Evolutionary conservation across 2,797 vertebrate species (phyloP).

Genomic region (Geotrypetes seraphini): DNA sequence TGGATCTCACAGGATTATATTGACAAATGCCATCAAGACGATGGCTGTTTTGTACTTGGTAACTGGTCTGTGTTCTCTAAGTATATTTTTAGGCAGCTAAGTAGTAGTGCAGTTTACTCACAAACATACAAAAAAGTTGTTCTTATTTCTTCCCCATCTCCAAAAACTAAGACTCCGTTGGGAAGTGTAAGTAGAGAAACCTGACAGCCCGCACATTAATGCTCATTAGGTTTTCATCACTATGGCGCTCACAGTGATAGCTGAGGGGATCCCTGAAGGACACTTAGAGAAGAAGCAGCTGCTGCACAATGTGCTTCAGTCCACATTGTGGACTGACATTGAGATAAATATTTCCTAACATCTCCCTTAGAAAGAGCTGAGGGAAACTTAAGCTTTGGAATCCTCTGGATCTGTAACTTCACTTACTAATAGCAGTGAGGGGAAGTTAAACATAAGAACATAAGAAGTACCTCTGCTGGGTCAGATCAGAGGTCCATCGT

Average conservation of each 20-base stretch:
- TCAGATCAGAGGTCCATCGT: too few species aligned
- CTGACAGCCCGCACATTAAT: constrained; percentile 65
- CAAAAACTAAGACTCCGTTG: constrained; percentile 56
- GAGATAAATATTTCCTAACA: constrained; percentile 54
- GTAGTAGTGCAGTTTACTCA: not conserved
- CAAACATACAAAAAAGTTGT: constrained; percentile 23
- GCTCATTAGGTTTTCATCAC: constrained; percentile 72
- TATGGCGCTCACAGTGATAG: constrained; percentile 61
- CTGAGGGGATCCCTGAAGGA: constrained; percentile 64
- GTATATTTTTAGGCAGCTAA: not conserved
- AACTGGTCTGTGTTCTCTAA: too few species aligned
- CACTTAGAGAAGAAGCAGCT: constrained; percentile 67
- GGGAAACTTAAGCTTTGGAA: accelerated
- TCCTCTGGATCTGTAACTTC: too few species aligned
- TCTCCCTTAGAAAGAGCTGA: too few species aligned
- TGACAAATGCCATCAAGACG: too few species aligned
- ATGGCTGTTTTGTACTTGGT: too few species aligned
- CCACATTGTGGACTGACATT: constrained; percentile 60
- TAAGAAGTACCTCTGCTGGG: too few species aligned
- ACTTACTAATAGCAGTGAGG: too few species aligned
- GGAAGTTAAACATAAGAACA: too few species aligned
- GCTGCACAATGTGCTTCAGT: constrained; percentile 67
- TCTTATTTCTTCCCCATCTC: constrained; percentile 23
- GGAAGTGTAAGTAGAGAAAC: constrained; percentile 65
- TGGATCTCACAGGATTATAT: too few species aligned